Percentiles rank a stretch among this genome's conserved stretches.
Conservation (phyloP, 2,113 vertebrate genomes). For the Capreolus pygargus region DNA sequence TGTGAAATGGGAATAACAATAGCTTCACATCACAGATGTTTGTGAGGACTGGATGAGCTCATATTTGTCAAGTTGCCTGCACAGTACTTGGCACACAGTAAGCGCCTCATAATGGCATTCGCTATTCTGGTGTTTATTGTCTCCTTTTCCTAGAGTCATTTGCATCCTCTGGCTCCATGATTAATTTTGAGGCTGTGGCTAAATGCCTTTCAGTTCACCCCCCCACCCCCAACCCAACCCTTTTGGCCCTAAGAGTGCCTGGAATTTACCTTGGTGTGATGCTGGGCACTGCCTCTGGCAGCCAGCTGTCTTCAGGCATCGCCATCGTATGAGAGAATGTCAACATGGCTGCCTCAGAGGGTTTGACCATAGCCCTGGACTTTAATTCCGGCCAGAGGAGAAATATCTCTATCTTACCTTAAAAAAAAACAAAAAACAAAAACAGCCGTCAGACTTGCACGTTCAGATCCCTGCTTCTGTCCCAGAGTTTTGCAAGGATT, state of each 20-base stretch:
- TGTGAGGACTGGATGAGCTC: neutral
- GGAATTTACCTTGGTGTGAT: neutral
- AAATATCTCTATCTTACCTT: neutral
- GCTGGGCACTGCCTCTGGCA: too few relatives aligned
- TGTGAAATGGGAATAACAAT: neutral
- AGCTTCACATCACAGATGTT: neutral
- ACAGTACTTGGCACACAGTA: neutral
- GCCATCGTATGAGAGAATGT: accelerated
- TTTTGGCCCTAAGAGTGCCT: neutral
- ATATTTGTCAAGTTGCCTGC: neutral
- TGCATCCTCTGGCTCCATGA: neutral
- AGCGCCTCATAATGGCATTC: neutral
- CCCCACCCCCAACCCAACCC: neutral
- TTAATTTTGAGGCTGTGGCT: neutral
- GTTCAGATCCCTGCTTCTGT: neutral
- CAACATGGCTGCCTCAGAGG: neutral
- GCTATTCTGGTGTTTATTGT: accelerated
- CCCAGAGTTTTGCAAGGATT: neutral
- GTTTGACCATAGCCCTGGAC: neutral
- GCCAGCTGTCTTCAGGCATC: neutral
- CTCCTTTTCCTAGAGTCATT: neutral
- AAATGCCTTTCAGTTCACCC: neutral
- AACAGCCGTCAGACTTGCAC: neutral
- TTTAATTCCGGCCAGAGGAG: neutral
- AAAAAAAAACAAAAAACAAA: neutral